phyloP scores from a whole-genome alignment of 1,140 invertebrate genomes.

The Magallana gigas region DNA sequence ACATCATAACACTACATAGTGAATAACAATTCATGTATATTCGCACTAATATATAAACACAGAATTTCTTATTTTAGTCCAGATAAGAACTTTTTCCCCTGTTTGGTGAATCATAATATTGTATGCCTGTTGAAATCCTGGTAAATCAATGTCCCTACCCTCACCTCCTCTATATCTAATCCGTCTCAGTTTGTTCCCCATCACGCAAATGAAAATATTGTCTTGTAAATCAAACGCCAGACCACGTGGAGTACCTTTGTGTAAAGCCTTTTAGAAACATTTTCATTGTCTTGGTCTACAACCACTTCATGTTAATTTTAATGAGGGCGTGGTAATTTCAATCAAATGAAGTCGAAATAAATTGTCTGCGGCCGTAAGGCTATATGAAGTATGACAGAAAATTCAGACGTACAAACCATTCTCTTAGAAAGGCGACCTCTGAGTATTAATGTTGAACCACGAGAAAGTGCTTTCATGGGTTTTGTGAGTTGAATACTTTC shows the following conservation, averaged over 20 bases:
- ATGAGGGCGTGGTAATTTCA: neutral
- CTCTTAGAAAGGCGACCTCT: neutral
- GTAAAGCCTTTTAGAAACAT: neutral
- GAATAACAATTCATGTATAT: too few species aligned
- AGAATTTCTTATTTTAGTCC: neutral
- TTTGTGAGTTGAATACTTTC: neutral
- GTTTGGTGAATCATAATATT: neutral
- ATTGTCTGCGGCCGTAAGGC: neutral
- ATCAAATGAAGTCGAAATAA: neutral
- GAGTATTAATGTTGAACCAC: neutral
- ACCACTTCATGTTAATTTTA: neutral
- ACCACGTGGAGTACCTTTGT: neutral
- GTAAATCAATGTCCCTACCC: neutral
- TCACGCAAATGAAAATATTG: neutral
- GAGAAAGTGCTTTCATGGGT: neutral
- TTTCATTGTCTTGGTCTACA: slow-evolving; percentile 8
- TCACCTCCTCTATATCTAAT: neutral
- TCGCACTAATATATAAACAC: neutral
- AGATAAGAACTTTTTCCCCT: neutral
- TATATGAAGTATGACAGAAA: neutral
- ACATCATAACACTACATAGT: too few species aligned
- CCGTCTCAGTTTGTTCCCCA: neutral
- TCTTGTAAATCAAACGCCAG: neutral
- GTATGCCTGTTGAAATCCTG: neutral
- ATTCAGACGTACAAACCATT: neutral